Evolutionary conservation across 2,113 vertebrate genomes (phyloP), one percentile per base, ranked within the genome.

Genomic region (Pandion haliaetus): DNA sequence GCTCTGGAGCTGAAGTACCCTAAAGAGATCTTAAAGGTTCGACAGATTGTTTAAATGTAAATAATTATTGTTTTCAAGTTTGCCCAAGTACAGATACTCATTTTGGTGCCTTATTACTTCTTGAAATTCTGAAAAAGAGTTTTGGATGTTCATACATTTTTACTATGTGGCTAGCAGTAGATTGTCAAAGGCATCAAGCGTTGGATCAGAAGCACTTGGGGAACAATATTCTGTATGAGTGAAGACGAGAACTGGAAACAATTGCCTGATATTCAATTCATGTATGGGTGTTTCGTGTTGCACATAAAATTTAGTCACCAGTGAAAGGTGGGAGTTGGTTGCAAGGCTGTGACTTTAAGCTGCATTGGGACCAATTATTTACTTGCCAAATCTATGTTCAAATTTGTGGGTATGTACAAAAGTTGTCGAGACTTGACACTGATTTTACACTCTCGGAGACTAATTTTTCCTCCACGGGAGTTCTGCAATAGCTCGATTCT

Each of bases 171-270:
- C 38, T 73, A 49, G 15, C 29, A 49, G 76, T 29, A 63, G 26
- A 21, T 42, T 8, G 6, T 67, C 59, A 84, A 69, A 79, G 14
- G 29, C 19, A 32, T n/a, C 24, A 29, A 8, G 2, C 40, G 20
- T 24, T 59, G 52, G 7, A 62, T 29, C 34, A 32, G 57, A 82
- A 72, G 25, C 20, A n/a, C 32, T 38, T 63, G n/a, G 49, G 36
- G 19, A 70, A 58, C 21, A 70, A 14, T 74, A 62, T 91, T 79
- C 21, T 0, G 1, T 63, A 21, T 38, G 17, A 66, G 74, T 49
- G 49, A 89, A 82, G 38, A 72, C 0, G 2, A 58, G 36, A 72
- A 65, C 15, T 7, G 0, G 28, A 82, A 19, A 18, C 3, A 0
- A 59, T 23, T 40, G 4, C 29, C 40, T 71, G 20, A 25, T 93